Base-by-base conservation (phyloP, 2,888 invertebrate genomes). In the Actias luna region DNA sequence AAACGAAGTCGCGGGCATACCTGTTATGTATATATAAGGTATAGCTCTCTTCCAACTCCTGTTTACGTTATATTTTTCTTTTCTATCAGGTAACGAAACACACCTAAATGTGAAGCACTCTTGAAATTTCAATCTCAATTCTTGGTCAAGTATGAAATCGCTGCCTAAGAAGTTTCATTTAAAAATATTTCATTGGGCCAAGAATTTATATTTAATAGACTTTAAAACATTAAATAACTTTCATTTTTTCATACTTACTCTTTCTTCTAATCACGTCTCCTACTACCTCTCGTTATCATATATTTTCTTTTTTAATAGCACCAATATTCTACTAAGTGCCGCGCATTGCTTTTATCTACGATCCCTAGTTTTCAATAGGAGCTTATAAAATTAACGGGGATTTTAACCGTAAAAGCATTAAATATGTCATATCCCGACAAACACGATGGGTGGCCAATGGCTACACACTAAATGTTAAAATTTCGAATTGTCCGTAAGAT, bases 401-500 rank as follows among this genome's bases (percentile, higher is more conserved):
- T 52, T 52, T 52, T 52, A 52, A 27, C 27, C n/a, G 55, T 55
- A 29, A 29, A 29, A 14, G n/a, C 29, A n/a, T 29, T 55, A 29
- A 50, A 50, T 8, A 50, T 50, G 46, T 25, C 25, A 66, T 68
- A 64, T 65, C 29, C 63, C 50, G 64, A 63, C 46, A 64, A 59
- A 61, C 67, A 63, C 58, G 65, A 68, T 59, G 57, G 58, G 39
- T 61, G 61, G 14, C 46, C 65, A 57, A 46, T 61, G 61, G 14
- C 46, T 65, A 57, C 61, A 62, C 50, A 65, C 65, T 65, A 58
- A 67, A 65, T 61, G 64, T 66, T 62, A 60, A 67, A 42, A 72
- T 80, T 82, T 84, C 76, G 80, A 79, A 75, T 80, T 76, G 77
- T 77, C 78, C 73, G 68, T 74, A 73, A 82, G 78, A 83, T 83